Conservation (phyloP, 2,113 vertebrate genomes). For the Trachemys scripta region DNA sequence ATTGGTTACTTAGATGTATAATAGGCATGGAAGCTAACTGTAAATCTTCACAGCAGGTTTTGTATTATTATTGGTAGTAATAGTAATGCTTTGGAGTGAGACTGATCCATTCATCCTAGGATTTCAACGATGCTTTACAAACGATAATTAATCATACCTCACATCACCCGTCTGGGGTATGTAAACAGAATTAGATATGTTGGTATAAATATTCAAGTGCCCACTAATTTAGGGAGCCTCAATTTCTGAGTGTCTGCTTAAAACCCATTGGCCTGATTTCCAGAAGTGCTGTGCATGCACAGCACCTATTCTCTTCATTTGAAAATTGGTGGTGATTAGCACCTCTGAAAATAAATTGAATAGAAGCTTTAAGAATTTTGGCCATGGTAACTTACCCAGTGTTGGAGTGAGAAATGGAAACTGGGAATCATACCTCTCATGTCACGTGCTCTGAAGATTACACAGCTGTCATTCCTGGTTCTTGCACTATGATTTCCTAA, state of each 20-base stretch:
- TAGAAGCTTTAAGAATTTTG: background rate
- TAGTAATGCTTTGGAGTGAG: background rate
- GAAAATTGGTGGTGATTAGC: background rate
- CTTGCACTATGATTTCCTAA: fast-evolving
- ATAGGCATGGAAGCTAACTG: fast-evolving
- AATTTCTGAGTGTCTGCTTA: background rate
- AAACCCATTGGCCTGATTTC: background rate
- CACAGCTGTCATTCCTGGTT: background rate
- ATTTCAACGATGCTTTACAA: background rate
- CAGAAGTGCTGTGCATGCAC: background rate
- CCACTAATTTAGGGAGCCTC: background rate
- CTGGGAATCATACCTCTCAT: background rate
- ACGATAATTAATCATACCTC: background rate
- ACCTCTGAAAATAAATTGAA: background rate
- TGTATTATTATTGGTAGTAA: background rate
- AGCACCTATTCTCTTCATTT: background rate
- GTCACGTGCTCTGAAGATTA: background rate
- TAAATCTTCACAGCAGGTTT: background rate
- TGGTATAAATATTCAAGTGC: background rate
- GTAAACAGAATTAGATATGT: background rate
- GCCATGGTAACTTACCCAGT: fast-evolving
- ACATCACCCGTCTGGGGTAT: background rate
- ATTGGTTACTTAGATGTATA: background rate
- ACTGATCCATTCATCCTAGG: background rate
- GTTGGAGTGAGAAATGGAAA: background rate